Percentiles rank a stretch among this genome's conserved stretches.
These are phyloP conservation scores for Brevimyrus niger DNA, from an alignment of 2,113 vertebrate genomes.

Conservation along the genomic window DNA sequence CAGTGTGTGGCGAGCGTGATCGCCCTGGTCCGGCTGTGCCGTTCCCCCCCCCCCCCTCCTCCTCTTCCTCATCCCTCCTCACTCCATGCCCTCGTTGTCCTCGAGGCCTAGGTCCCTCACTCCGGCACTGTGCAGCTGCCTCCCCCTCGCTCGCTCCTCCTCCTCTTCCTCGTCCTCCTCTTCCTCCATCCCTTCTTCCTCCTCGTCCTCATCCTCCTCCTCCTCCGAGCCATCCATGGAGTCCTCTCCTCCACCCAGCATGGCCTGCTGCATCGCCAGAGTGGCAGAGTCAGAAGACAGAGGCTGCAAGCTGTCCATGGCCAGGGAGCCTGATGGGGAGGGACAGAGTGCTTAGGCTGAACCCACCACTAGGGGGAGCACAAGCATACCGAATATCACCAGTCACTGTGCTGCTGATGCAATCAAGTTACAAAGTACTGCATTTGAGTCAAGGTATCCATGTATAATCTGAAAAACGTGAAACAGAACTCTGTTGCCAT, in stretches of 20 bases:
- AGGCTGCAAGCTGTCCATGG: conserved; percentile 84
- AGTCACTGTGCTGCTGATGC: background rate
- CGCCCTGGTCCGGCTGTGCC: background rate
- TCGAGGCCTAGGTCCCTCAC: conserved; percentile 79
- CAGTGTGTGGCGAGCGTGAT: background rate
- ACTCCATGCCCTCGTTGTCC: conserved; percentile 88
- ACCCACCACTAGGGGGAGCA: background rate
- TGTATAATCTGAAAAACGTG: background rate
- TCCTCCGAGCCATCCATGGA: conserved; percentile 89
- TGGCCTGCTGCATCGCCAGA: conserved; percentile 95
- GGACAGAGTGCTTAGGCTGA: background rate
- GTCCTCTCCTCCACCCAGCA: conserved; percentile 82
- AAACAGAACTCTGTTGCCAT: background rate
- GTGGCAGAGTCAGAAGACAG: conserved; percentile 90
- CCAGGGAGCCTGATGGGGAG: conserved; percentile 67
- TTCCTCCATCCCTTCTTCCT: conserved; percentile 73
- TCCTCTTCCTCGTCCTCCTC: conserved; percentile 67
- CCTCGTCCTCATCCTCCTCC: conserved; percentile 72
- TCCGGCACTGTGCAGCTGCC: conserved; percentile 59
- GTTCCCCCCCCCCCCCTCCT: conserved; percentile 5
- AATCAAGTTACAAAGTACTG: background rate
- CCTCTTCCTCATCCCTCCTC: conserved; percentile 23
- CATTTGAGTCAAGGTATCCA: background rate
- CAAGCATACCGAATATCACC: background rate
- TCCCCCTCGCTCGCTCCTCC: conserved; percentile 57